Percentiles rank a stretch among this genome's conserved stretches.
These are phyloP conservation scores for Bombycilla garrulus DNA, from an alignment of 2,113 vertebrate species.

Conservation along the genomic window DNA sequence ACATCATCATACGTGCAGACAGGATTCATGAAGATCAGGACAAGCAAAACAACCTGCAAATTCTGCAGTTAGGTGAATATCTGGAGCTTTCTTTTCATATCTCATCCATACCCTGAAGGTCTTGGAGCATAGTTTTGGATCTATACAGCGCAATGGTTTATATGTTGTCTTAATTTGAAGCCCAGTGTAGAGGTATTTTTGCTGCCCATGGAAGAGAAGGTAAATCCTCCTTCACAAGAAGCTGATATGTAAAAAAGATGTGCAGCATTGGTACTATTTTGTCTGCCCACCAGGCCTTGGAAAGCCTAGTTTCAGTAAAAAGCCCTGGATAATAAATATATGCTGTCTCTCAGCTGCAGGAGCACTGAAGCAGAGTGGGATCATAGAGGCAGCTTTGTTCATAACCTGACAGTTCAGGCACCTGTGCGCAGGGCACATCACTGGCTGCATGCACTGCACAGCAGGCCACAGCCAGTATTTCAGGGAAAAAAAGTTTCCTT, in stretches of 20 bases:
- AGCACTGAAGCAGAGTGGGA: background rate
- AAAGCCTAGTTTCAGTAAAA: background rate
- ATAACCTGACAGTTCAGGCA: background rate
- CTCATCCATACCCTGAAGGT: background rate
- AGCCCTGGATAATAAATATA: background rate
- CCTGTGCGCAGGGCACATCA: background rate
- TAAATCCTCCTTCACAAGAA: background rate
- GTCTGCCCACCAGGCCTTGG: background rate
- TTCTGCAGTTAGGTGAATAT: background rate
- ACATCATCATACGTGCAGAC: background rate
- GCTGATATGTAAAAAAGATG: background rate
- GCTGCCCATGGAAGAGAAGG: background rate
- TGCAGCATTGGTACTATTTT: background rate
- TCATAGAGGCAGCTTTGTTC: rapidly evolving
- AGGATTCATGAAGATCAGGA: background rate
- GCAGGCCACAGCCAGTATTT: background rate
- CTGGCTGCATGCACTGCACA: background rate
- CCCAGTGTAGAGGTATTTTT: background rate
- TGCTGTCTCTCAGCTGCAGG: background rate
- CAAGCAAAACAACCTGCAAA: background rate
- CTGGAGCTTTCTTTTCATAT: background rate
- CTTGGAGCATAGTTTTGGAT: background rate
- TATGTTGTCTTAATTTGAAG: background rate
- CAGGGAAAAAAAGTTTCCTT: background rate
- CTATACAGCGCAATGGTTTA: background rate